Evolutionary conservation across 2,113 vertebrate species (phyloP).

Genomic region (Pyxicephalus adspersus): DNA sequence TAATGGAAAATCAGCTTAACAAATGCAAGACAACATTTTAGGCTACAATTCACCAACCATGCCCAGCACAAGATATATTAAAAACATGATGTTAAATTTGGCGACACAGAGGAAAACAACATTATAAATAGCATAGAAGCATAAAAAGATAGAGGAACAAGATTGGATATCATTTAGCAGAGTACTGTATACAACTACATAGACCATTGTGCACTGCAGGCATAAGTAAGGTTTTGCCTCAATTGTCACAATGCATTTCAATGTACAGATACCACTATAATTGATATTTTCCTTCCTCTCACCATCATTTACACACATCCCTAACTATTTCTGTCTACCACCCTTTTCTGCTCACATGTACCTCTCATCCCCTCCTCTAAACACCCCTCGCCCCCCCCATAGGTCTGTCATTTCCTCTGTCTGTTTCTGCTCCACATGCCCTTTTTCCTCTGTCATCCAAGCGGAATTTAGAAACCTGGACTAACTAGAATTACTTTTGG

Average conservation of each 20-base stretch:
- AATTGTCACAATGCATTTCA: not conserved
- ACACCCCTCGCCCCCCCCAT: not conserved
- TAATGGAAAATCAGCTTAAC: no score
- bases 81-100: no score
- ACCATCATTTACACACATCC: not conserved
- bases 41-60: no score
- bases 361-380: not conserved
- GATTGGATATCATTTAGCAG: not conserved
- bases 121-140: no score
- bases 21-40: no score
- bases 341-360: not conserved
- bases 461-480: slow-evolving; percentile 35
- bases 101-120: no score
- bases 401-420: slow-evolving; percentile 45
- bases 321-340: not conserved
- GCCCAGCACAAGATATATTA: no score
- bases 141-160: slow-evolving; percentile 1
- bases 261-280: slow-evolving; percentile 6
- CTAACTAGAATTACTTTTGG: no score
- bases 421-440: slow-evolving; percentile 50
- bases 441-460: slow-evolving; percentile 51
- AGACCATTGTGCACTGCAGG: slow-evolving; percentile 25
- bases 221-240: not conserved
- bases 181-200: not conserved
- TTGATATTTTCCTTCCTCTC: slow-evolving; percentile 3